Evolutionary conservation across 2,797 vertebrate genomes (phyloP).

Genomic region (Leptatherina wallacei): DNA sequence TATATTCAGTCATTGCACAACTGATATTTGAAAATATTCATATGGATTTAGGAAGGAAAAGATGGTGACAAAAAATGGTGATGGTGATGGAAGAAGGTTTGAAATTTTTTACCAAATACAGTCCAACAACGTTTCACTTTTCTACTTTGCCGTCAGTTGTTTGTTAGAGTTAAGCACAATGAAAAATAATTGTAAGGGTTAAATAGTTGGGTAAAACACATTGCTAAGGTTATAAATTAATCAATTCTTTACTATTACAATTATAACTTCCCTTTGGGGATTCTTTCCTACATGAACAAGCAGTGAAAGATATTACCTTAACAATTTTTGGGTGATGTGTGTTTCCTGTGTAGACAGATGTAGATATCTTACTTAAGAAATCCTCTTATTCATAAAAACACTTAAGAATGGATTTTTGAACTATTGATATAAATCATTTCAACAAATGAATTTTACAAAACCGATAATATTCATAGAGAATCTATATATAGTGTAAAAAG

Average conservation of each 20-base stretch:
- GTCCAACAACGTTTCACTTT: too few relatives aligned
- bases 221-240: background rate
- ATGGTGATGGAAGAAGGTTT: too few relatives aligned
- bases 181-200: too few relatives aligned
- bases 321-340: too few relatives aligned
- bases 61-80: background rate
- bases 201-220: background rate
- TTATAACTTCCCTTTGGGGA: background rate
- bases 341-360: too few relatives aligned
- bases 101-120: too few relatives aligned
- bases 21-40: background rate
- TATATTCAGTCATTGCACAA: background rate
- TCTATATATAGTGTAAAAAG: background rate
- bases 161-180: background rate
- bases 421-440: background rate
- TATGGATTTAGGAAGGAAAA: background rate
- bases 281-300: background rate
- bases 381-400: background rate
- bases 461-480: background rate
- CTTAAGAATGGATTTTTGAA: background rate
- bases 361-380: background rate
- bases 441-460: background rate
- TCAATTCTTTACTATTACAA: background rate
- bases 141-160: background rate
- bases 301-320: background rate